phyloP scores from a whole-genome alignment of 1,140 invertebrate genomes.

The Himalopsyche phryganea region DNA sequence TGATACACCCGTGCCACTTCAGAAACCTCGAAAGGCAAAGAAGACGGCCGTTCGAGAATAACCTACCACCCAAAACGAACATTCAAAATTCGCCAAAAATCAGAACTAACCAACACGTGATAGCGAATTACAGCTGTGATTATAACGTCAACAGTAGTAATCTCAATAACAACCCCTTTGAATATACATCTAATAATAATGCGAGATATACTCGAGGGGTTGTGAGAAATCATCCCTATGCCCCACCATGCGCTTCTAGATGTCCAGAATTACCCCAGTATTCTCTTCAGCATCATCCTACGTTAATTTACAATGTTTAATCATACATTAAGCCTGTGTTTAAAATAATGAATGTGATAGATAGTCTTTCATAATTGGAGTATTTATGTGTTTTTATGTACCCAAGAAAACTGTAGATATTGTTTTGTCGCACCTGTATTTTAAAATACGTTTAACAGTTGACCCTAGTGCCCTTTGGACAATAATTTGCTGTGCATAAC shows the following conservation, averaged over 20 bases:
- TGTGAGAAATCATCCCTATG: slow-evolving; percentile 15
- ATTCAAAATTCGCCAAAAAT: slow-evolving; percentile 2
- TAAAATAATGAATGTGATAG: not conserved
- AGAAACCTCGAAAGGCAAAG: slow-evolving; percentile 64
- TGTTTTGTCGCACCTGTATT: too few relatives aligned
- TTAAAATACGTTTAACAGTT: too few relatives aligned
- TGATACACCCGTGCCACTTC: slow-evolving; percentile 74
- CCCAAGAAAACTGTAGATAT: too few relatives aligned
- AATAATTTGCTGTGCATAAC: too few relatives aligned
- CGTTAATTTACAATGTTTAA: slow-evolving; percentile 20
- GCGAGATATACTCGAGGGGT: not conserved
- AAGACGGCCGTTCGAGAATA: slow-evolving; percentile 65
- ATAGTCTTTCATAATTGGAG: not conserved
- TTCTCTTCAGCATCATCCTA: slow-evolving; percentile 11
- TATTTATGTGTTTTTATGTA: too few relatives aligned
- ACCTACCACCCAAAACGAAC: slow-evolving; percentile 48
- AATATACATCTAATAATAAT: slow-evolving; percentile 2
- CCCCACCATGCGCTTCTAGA: slow-evolving; percentile 6
- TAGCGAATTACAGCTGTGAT: slow-evolving; percentile 14
- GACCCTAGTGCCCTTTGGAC: too few relatives aligned
- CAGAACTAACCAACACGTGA: not conserved
- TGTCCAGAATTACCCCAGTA: slow-evolving; percentile 11
- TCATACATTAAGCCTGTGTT: not conserved
- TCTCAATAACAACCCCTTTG: not conserved
- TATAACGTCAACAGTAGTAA: not conserved